Percentiles rank a stretch among this genome's conserved stretches.
Conservation (phyloP, 2,113 vertebrate genomes). For the Desmodus rotundus region DNA sequence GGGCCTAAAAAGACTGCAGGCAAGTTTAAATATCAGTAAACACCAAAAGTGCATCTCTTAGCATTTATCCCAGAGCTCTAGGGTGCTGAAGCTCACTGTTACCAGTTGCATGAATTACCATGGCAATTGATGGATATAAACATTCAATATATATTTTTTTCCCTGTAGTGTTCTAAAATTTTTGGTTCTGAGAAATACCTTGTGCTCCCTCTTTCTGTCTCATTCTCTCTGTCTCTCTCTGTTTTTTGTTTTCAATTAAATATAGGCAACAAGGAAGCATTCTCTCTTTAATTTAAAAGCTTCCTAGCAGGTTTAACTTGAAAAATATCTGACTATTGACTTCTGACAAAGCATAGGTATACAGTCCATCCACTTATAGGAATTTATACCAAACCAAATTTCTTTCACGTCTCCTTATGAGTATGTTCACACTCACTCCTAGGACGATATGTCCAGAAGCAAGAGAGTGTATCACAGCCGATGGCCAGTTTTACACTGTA, state of each 20-base stretch:
- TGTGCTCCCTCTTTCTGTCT: neutral
- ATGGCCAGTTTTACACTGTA: neutral
- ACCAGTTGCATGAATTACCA: neutral
- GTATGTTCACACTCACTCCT: neutral
- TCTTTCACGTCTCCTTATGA: neutral
- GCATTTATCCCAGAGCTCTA: neutral
- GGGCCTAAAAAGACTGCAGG: neutral
- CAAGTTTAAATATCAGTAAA: neutral
- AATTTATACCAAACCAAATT: neutral
- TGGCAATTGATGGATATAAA: constrained; percentile 29
- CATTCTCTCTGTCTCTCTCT: neutral
- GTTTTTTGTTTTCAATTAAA: neutral
- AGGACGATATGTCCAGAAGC: neutral
- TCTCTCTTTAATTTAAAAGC: neutral
- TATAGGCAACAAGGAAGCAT: neutral
- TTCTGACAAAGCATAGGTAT: neutral
- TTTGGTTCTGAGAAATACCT: neutral
- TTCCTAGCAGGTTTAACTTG: neutral
- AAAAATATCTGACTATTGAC: neutral
- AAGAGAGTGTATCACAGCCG: neutral
- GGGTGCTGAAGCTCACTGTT: neutral
- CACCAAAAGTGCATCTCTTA: neutral
- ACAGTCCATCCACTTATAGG: neutral
- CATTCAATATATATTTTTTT: neutral
- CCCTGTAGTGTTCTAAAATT: neutral